Percentiles rank a stretch among this genome's conserved stretches.
Evolutionary conservation across 2,113 vertebrate species (phyloP).

Genomic region (Zosterops hypoxanthus): DNA sequence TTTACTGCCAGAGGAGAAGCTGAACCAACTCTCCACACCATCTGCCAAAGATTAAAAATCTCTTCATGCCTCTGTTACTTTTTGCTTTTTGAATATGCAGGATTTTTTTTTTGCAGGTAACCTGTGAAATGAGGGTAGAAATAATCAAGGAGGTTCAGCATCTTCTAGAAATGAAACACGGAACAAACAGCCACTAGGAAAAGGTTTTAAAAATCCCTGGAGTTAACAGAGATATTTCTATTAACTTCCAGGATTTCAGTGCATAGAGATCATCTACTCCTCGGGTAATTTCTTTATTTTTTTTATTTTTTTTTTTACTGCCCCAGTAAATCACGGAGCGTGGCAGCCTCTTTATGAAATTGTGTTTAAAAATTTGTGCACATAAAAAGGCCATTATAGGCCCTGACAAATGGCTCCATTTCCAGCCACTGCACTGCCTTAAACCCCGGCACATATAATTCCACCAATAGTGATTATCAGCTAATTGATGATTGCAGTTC

Average conservation of each 20-base stretch:
- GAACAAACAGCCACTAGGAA: not conserved
- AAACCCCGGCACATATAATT: not conserved
- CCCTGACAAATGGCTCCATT: not conserved
- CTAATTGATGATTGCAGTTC: slow-evolving; percentile 42
- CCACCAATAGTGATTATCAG: slow-evolving; percentile 21
- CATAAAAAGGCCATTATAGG: slow-evolving; percentile 35
- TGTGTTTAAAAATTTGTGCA: slow-evolving; percentile 39
- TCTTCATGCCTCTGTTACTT: not conserved
- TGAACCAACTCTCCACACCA: slow-evolving; percentile 19
- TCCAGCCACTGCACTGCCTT: not conserved
- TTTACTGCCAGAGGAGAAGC: slow-evolving; percentile 49
- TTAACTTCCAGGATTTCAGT: slow-evolving; percentile 11
- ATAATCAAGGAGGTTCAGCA: not conserved
- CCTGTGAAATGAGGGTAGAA: not conserved
- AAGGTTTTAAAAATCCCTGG: slow-evolving; percentile 7
- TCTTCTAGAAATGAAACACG: not conserved
- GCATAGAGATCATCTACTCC: not conserved
- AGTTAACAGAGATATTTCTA: not conserved
- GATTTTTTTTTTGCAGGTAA: not conserved
- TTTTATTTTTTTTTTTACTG: not conserved
- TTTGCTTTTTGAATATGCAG: not conserved
- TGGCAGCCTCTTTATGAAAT: slow-evolving; percentile 28
- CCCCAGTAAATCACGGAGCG: not conserved
- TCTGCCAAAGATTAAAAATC: slow-evolving; percentile 51
- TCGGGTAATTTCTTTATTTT: slow-evolving; percentile 16